Conservation (phyloP, 2,888 invertebrate genomes). For the Acronicta alni region DNA sequence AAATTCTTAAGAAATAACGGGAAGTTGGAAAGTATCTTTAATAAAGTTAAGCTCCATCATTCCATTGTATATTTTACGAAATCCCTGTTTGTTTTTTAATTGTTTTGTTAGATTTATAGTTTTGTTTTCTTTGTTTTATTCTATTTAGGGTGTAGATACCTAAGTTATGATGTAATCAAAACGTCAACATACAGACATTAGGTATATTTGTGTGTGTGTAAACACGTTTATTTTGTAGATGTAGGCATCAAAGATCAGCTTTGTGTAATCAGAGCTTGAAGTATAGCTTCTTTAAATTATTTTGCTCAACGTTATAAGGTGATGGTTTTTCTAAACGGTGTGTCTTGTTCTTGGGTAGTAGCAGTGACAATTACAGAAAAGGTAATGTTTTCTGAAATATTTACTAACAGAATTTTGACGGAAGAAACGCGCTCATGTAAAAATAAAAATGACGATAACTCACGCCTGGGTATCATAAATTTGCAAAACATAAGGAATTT, state of each 20-base stretch:
- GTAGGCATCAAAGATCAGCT: slow-evolving; percentile 1
- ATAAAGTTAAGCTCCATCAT: neutral
- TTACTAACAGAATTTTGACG: no score
- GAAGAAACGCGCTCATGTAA: no score
- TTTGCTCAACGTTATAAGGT: slow-evolving; percentile 15
- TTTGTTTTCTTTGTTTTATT: neutral
- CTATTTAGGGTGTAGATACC: neutral
- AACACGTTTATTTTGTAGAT: neutral
- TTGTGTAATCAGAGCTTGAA: slow-evolving; percentile 1
- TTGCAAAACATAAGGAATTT: no score
- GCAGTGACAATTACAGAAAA: no score
- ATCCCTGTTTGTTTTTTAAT: slow-evolving; percentile 3
- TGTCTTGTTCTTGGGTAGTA: neutral
- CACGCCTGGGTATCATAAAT: no score
- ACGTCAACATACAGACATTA: neutral
- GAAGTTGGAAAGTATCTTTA: neutral
- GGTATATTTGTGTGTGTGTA: neutral
- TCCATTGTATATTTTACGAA: slow-evolving; percentile 2
- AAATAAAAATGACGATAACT: no score
- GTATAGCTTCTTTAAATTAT: neutral
- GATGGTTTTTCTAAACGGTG: slow-evolving; percentile 3
- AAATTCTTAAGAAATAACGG: neutral
- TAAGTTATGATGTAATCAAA: neutral
- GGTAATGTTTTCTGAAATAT: neutral
- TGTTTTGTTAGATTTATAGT: slow-evolving; percentile 4